Conservation (phyloP, 1,140 invertebrate genomes). For the Drosophila malerkotliana region DNA sequence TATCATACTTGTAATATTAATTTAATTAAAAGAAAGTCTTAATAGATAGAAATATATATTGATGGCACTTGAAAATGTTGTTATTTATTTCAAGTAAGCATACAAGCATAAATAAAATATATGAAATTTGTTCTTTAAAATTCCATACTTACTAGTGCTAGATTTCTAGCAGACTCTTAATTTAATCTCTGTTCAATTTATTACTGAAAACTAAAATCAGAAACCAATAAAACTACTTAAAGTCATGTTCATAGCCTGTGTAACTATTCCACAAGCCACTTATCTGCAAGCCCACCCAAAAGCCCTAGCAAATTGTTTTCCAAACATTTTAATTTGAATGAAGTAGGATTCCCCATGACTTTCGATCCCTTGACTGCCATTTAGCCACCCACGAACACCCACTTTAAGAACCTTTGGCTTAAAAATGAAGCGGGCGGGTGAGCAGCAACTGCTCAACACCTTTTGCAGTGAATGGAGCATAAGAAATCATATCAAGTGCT, state of each 20-base stretch:
- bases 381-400: constrained; percentile 1
- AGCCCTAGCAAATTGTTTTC: not conserved
- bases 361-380: constrained; percentile 4
- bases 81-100: not conserved
- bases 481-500: constrained; percentile 78
- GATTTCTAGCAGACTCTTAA: too few relatives aligned
- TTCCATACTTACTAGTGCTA: too few relatives aligned
- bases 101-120: not conserved
- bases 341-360: constrained; percentile 9
- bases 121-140: not conserved
- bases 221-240: not conserved
- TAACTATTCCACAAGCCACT: not conserved
- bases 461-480: constrained; percentile 74
- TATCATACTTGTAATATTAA: not conserved
- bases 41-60: too few relatives aligned
- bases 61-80: too few relatives aligned
- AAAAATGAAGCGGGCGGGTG: constrained; percentile 1
- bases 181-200: not conserved
- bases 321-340: constrained; percentile 33
- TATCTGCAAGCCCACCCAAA: not conserved
- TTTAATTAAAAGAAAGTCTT: not conserved
- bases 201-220: not conserved
- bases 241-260: not conserved
- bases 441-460: constrained; percentile 62
- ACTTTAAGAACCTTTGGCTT: not conserved